Conservation (phyloP, 1,140 invertebrate species). For the Pogonognathellus flavescens region DNA sequence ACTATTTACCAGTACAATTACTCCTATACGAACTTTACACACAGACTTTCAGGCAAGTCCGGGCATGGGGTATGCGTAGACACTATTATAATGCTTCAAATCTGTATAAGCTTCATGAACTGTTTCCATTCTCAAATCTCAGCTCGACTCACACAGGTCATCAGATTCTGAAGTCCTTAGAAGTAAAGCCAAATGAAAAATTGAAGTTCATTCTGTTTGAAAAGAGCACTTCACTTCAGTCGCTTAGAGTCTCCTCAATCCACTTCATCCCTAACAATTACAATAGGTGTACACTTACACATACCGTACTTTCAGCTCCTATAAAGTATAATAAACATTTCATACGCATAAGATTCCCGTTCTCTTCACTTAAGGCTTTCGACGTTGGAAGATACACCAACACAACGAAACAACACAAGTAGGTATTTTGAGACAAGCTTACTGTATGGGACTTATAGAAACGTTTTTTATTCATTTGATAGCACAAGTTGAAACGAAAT, state of each 20-base stretch:
- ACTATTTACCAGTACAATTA: no score
- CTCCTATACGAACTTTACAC: no score
- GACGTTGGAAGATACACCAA: no score
- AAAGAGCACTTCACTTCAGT: constrained; percentile 61
- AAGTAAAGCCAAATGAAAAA: constrained; percentile 61
- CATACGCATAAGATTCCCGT: not conserved
- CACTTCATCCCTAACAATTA: constrained; percentile 38
- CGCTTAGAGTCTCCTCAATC: constrained; percentile 31
- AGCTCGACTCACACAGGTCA: constrained; percentile 8
- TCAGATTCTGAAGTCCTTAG: constrained; percentile 13
- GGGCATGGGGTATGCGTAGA: not conserved
- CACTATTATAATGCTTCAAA: not conserved
- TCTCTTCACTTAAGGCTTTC: no score
- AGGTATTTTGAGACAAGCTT: no score
- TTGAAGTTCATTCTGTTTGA: constrained; percentile 58
- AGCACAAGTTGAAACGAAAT: constrained; percentile 30
- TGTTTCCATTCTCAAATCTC: constrained; percentile 27
- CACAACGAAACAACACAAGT: no score
- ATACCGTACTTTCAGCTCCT: not conserved
- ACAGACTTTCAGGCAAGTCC: not conserved
- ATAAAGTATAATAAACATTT: not conserved
- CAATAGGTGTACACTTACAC: not conserved
- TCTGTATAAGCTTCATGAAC: constrained; percentile 4
- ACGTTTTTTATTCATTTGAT: constrained; percentile 26
- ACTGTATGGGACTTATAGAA: not conserved